Base-by-base conservation (phyloP, 2,797 vertebrate genomes). In the Strix occidentalis region DNA sequence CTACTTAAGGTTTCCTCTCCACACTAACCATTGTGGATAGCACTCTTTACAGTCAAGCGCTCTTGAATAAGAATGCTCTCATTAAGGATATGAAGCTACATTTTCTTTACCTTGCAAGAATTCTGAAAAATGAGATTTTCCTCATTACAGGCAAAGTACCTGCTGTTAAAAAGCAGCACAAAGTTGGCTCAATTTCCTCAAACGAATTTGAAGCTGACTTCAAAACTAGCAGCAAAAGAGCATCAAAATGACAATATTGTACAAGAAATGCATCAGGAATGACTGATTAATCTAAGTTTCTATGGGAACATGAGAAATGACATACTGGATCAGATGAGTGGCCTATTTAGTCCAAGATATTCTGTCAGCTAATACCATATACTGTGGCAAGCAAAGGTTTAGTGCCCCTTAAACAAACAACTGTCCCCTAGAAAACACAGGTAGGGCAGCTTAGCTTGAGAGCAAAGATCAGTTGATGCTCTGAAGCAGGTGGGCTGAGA, bases 1-100 rank as follows among this genome's bases (percentile, higher is more conserved):
- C 96, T 97, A 96, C 96, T 97, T 96, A 95, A 95, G 95, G 96
- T 94, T 97, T 97, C 97, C 95, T 96, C 95, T 93, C 92, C 96
- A 97, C 94, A 80, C 96, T 94, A 84, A 96, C 95, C 61, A 96
- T 97, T 97, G 95, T 96, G 87, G 95, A 95, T 84, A 93, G 88
- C 89, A 87, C 95, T 95, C 95, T 96, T 97, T 96, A 95, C 96
- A 97, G 96, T 97, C 96, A 97, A 97, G 87, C 56, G 46, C 94
- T 96, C 91, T 93, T 91, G 93, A 96, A 95, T 96, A 96, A 97
- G 95, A 94, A 90, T 96, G 77, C 74, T 88, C 74, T 96, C 84
- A 88, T 91, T 96, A 93, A 81, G 88, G 57, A 93, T 66, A 93
- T 89, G 86, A 96, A 96, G 95, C 89, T 94, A 89, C n/a, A 10